A percentile compares a stretch with the other conserved stretches of the same genome.
Evolutionary conservation across 1,140 invertebrate species (phyloP).

Genomic region (Nasonia vitripennis): DNA sequence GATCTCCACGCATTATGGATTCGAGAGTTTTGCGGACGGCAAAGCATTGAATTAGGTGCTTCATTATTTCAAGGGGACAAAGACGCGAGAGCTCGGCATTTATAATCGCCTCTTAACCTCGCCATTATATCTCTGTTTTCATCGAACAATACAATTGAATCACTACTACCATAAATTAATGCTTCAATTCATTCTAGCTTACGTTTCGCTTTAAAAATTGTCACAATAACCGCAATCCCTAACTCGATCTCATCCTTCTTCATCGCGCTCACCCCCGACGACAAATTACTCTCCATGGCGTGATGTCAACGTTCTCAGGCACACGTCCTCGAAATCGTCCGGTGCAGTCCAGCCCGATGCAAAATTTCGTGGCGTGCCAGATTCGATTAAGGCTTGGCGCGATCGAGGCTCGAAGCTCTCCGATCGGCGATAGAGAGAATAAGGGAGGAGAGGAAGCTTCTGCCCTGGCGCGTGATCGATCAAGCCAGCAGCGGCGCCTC

Average conservation of each 20-base stretch:
- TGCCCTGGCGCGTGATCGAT: constrained; percentile 52
- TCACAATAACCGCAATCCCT: neutral
- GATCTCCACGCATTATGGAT: constrained; percentile 16
- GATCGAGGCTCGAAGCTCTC: constrained; percentile 27
- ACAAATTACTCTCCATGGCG: constrained; percentile 40
- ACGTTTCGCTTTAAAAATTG: no score
- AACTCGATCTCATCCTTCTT: neutral
- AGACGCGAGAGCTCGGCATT: neutral
- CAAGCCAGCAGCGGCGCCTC: constrained; percentile 46
- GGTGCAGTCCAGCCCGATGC: neutral
- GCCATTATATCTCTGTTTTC: neutral
- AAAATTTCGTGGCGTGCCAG: constrained; percentile 42
- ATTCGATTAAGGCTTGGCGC: constrained; percentile 40
- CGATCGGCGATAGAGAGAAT: constrained; percentile 60
- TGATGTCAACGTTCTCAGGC: constrained; percentile 10
- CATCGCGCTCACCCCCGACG: neutral
- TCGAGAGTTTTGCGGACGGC: constrained; percentile 14
- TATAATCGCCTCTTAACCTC: neutral
- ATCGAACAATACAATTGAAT: neutral
- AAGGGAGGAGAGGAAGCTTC: constrained; percentile 47
- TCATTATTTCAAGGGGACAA: constrained; percentile 1
- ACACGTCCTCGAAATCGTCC: neutral
- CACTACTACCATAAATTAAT: no score
- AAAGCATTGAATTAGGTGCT: constrained; percentile 33
- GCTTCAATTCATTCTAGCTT: no score